Base-by-base conservation (phyloP, 2,113 vertebrate species). In the Amia ocellicauda region DNA sequence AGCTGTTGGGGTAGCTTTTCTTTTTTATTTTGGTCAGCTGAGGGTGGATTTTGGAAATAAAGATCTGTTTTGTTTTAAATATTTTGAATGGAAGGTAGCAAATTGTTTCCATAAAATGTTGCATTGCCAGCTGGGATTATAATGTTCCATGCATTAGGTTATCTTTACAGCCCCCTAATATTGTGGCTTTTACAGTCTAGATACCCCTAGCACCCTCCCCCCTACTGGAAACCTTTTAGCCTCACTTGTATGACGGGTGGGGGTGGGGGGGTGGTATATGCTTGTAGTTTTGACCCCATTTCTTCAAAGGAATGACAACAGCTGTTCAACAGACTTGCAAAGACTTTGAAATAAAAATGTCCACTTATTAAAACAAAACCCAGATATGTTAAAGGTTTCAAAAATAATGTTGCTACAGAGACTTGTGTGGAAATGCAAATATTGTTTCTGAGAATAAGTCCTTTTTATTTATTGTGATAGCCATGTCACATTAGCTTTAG, bases 321-420 rank as follows among this genome's bases (percentile, higher is more conserved):
- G 57, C 28, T 58, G 57, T 58, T 58, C 29, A 20, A 17, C 57
- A 58, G 57, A 40, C 57, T 3, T 8, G 14, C 23, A 3, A 17
- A 17, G 7, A 27, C 14, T 45, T 20, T 20, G 42, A 62, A 27
- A 62, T 49, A 62, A 27, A 57, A 28, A 19, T 62, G 50, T 16
- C 24, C 10, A 31, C 43, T 51, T 29, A 51, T 62, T 51, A 28
- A 62, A 51, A 47, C 43, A 61, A 61, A 28, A 23, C 58, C 41
- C 43, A 27, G 41, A 26, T 24, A 47, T 11, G 10, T 31, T 27
- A 58, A 17, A 41, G 24, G 24, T 20, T 29, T 27, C 5, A 17
- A 26, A 16, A 24, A 29, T 27, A 55, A 27, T 17, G 24, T n/a
- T 10, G 53, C 17, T 7, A 26, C 20, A 22, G 53, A 26, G 23